A percentile compares a stretch with the other conserved stretches of the same genome.
Evolutionary conservation across 2,113 vertebrate genomes (phyloP).

Genomic region (Gallinago paraguaiae): DNA sequence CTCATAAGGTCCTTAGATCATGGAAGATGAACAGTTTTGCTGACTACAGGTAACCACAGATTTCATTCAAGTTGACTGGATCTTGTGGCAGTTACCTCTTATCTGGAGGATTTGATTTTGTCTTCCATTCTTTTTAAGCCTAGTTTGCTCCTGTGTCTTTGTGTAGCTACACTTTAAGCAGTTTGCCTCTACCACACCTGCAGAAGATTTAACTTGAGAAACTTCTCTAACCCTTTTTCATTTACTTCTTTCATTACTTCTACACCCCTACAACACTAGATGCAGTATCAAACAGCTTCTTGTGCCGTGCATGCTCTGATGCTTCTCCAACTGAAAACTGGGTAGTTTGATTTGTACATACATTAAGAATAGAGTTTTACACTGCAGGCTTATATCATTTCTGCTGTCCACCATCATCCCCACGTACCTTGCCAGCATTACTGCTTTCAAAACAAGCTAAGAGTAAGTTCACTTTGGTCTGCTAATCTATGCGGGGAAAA

Average conservation of each 20-base stretch:
- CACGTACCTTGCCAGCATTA: neutral
- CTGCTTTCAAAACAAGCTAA: conserved; percentile 16
- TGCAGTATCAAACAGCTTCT: neutral
- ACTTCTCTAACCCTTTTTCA: neutral
- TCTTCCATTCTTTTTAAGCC: neutral
- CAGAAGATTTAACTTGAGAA: neutral
- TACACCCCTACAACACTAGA: neutral
- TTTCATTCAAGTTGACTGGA: neutral
- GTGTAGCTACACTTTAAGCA: neutral
- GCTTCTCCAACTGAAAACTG: neutral
- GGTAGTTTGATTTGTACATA: neutral
- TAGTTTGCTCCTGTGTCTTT: neutral
- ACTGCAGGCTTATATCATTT: neutral
- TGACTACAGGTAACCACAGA: neutral
- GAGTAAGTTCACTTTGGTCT: conserved; percentile 41
- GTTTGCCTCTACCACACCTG: neutral
- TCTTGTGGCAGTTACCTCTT: neutral
- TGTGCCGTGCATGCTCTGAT: neutral
- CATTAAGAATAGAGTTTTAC: neutral
- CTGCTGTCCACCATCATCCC: neutral
- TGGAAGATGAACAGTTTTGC: neutral
- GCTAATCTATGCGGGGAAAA: conserved; percentile 39
- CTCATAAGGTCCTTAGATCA: neutral
- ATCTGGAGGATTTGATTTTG: neutral
- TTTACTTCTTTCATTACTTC: neutral